Base-by-base conservation (phyloP, 2,888 invertebrate genomes). In the Hyposoter didymator region DNA sequence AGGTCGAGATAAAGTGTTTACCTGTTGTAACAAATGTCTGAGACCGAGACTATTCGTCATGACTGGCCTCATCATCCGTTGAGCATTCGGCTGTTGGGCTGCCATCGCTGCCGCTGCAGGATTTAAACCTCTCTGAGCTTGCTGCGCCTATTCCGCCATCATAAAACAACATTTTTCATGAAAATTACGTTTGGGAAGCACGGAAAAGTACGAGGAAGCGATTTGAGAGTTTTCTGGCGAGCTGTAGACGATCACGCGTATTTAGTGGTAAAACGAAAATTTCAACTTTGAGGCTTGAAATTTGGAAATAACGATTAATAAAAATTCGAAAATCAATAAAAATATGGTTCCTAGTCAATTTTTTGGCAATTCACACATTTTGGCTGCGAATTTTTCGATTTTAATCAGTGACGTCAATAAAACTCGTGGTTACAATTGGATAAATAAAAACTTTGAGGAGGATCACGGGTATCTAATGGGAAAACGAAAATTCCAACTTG, bases 31-130 rank as follows among this genome's bases (percentile, higher is more conserved):
- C 62, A 98, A 94, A 93, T 97, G 97, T 17, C 97, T 94, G 14
- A 98, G 94, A 0, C 98, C 97, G 0, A 97, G 97, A 95, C 97
- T 97, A 91, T 97, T 96, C 19, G 96, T 95, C 94, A 96, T 95
- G 66, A 95, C 95, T n/a, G 97, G 97, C 22, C 97, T 95, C 95
- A 97, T 96, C 94, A 96, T 95, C 91, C 96, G 95, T 90, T 97
- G 97, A 55, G 95, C 93, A 87, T 93, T 95, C 91, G 91, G 90
- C 86, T 94, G 94, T 82, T 94, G 94, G 79, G 92, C 92, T 22
- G 93, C 88, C 92, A 93, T 93, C 84, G 90, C 86, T 10, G 92
- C 92, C 10, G 93, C 88, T 90, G 93, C 91, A 4, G 91, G 91
- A 88, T 92, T 93, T 4, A 94, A 87, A 14, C 92, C 92, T 86